Percentiles rank a stretch among this genome's conserved stretches.
Evolutionary conservation across 2,888 invertebrate species (phyloP).

Genomic region (Polydrusus pterygomalis): DNA sequence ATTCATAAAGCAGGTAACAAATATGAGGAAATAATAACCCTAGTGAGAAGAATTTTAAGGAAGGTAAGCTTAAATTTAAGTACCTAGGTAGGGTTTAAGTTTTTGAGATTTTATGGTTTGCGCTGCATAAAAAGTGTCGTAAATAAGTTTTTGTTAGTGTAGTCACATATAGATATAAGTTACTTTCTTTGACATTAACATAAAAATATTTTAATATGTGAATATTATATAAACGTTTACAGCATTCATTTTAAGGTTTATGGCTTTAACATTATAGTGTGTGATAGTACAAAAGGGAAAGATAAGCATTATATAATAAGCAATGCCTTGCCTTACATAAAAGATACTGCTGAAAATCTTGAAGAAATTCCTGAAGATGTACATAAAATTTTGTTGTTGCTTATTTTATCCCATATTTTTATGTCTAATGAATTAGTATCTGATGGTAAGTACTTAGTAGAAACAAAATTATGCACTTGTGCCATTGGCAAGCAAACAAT

Average conservation of each 20-base stretch:
- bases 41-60: slow-evolving; percentile 57
- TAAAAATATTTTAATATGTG: no score
- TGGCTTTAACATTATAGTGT: slow-evolving; percentile 61
- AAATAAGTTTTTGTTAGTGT: no score
- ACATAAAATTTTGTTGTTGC: slow-evolving; percentile 61
- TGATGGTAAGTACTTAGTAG: slow-evolving; percentile 59
- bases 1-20: slow-evolving; percentile 55
- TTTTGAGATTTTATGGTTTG: no score
- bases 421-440: slow-evolving; percentile 61
- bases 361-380: slow-evolving; percentile 59
- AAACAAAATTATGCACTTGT: no score
- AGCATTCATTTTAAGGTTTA: slow-evolving; percentile 59
- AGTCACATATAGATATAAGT: no score
- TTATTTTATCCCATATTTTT: slow-evolving; percentile 64
- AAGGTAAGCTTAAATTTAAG: slow-evolving; percentile 53
- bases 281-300: slow-evolving; percentile 57
- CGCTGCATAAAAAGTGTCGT: no score
- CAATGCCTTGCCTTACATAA: slow-evolving; percentile 59
- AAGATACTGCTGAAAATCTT: slow-evolving; percentile 55
- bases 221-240: no score
- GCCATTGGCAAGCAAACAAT: no score
- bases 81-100: no score
- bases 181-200: no score
- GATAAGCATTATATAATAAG: slow-evolving; percentile 62
- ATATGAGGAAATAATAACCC: slow-evolving; percentile 60